phyloP scores from a whole-genome alignment of 2,113 vertebrate species.

The Passer montanus region DNA sequence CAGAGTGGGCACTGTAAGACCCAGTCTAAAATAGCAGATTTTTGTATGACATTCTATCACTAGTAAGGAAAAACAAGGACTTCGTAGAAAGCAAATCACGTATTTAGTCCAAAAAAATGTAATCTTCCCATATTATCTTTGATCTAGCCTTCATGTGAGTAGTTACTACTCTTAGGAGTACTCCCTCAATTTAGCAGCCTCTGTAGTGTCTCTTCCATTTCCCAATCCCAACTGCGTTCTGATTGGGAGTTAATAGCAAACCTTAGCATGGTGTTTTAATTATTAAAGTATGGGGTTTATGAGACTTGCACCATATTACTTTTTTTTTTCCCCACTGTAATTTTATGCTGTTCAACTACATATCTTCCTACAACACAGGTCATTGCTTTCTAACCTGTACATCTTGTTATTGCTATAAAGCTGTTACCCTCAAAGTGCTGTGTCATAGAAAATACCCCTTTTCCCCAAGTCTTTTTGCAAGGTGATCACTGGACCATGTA shows the following conservation, averaged over 20 bases:
- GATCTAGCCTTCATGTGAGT: neutral
- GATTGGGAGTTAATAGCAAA: neutral
- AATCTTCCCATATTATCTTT: neutral
- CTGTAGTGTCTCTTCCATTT: neutral
- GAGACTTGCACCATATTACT: neutral
- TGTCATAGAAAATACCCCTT: neutral
- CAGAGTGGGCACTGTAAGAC: neutral
- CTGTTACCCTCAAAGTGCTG: neutral
- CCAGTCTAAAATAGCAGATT: neutral
- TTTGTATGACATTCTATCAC: neutral
- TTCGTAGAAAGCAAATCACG: neutral
- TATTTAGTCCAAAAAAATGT: neutral
- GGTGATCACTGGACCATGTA: neutral
- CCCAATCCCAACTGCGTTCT: accelerated
- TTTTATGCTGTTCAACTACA: neutral
- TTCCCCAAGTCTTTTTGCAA: neutral
- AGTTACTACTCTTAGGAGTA: neutral
- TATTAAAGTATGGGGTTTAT: neutral
- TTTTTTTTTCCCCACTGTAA: neutral
- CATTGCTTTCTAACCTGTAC: neutral
- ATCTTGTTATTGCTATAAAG: neutral
- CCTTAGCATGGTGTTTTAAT: neutral
- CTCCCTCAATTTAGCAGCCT: neutral
- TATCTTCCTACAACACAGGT: neutral
- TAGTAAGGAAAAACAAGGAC: neutral